These are phyloP conservation scores for Rhynchomys soricoides DNA, from an alignment of 2,113 vertebrate species.

Conservation along the genomic window DNA sequence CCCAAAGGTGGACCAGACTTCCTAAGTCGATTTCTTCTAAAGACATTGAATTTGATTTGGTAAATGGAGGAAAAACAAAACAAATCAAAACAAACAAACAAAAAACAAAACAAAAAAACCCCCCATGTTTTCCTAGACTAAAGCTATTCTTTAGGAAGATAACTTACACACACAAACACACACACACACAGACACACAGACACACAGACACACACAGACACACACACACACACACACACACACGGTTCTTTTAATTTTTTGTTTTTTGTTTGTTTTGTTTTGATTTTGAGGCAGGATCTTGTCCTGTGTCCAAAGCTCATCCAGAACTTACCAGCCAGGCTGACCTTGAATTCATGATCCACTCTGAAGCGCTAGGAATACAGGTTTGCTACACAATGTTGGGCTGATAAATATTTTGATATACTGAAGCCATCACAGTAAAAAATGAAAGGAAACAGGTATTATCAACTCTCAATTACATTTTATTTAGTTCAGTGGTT, in stretches of 20 bases:
- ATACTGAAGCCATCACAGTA: neutral
- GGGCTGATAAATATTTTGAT: neutral
- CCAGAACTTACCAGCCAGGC: neutral
- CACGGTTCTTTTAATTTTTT: neutral
- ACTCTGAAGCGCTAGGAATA: neutral
- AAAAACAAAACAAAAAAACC: no score
- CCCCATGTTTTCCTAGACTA: neutral
- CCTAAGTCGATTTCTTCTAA: constrained; percentile 16
- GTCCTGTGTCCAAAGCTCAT: neutral
- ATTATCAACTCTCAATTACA: constrained; percentile 2
- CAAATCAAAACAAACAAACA: neutral
- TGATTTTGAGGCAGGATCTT: neutral
- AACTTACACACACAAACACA: neutral
- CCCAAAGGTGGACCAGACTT: neutral
- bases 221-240: no score
- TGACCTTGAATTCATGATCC: neutral
- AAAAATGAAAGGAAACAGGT: neutral
- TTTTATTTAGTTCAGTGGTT: constrained; percentile 39
- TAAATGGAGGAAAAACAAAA: constrained; percentile 12
- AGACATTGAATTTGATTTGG: neutral
- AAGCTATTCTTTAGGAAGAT: neutral
- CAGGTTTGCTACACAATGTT: neutral
- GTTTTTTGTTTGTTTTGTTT: neutral
- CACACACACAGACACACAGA: neutral
- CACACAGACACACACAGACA: neutral